Conservation (phyloP, 2,797 vertebrate genomes). For the Taeniopygia guttata region DNA sequence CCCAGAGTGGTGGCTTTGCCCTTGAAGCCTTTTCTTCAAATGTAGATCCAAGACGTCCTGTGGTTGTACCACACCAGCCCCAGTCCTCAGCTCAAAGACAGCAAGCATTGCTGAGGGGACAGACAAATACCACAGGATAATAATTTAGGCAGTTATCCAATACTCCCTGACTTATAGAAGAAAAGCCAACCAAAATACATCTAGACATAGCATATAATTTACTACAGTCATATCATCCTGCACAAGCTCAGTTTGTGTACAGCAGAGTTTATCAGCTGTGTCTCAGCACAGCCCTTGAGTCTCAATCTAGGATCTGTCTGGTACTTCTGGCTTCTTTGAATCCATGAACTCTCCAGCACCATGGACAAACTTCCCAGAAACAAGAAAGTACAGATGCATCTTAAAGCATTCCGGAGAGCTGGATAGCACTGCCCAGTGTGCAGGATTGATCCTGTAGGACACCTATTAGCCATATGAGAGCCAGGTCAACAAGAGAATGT, state of each 20-base stretch:
- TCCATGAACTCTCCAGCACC: not conserved
- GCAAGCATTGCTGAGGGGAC: accelerated
- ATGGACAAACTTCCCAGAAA: not conserved
- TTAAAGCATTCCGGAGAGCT: not conserved
- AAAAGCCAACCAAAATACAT: not conserved
- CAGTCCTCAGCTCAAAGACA: not conserved
- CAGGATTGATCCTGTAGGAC: not conserved
- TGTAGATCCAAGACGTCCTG: not conserved
- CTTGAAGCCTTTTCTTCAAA: not conserved
- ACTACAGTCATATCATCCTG: not conserved
- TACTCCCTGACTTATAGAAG: not conserved
- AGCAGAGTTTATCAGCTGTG: not conserved
- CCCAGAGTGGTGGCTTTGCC: not conserved
- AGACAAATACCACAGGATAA: not conserved
- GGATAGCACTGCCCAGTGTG: not conserved
- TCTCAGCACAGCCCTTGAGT: not conserved
- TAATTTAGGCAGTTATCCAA: not conserved
- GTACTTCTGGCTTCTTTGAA: not conserved
- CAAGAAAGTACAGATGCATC: not conserved
- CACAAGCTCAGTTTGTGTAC: not conserved
- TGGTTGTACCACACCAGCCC: not conserved
- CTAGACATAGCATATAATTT: not conserved
- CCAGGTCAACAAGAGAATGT: not conserved
- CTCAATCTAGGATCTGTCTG: not conserved
- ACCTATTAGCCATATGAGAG: not conserved